These are phyloP conservation scores for Synanthedon andrenaeformis DNA, from an alignment of 2,888 invertebrate species.

Conservation along the genomic window DNA sequence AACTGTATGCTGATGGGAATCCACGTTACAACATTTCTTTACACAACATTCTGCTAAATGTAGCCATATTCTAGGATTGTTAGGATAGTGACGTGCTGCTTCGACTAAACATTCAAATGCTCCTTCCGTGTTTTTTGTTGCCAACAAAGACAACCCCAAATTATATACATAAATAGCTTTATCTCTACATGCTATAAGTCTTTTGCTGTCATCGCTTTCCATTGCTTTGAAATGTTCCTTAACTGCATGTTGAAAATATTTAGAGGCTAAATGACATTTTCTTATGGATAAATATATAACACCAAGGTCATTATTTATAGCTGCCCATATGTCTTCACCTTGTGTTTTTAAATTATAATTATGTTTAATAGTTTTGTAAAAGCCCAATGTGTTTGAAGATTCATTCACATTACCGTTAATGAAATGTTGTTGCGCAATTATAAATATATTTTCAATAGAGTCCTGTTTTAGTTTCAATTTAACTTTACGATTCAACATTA, in stretches of 20 bases:
- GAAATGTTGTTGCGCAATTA: constrained; percentile 57
- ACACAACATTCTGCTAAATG: constrained; percentile 94
- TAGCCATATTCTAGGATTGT: constrained; percentile 92
- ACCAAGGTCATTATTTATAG: constrained; percentile 84
- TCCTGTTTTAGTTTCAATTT: constrained; percentile 43
- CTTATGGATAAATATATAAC: constrained; percentile 84
- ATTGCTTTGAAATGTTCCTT: constrained; percentile 74
- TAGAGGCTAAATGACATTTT: constrained; percentile 83
- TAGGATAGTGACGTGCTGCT: constrained; percentile 86
- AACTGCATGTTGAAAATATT: constrained; percentile 83
- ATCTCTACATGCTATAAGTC: constrained; percentile 51
- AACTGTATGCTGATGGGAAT: constrained; percentile 51
- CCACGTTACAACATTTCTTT: constrained; percentile 73
- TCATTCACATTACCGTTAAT: constrained; percentile 55
- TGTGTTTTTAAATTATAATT: constrained; percentile 51
- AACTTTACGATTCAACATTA: constrained; percentile 40
- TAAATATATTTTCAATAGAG: constrained; percentile 55
- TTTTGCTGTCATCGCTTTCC: constrained; percentile 52
- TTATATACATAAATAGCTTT: constrained; percentile 82
- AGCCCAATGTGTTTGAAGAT: constrained; percentile 44
- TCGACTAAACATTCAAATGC: constrained; percentile 94
- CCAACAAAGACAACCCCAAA: constrained; percentile 84
- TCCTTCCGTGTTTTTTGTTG: constrained; percentile 81
- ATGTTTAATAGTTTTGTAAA: constrained; percentile 45
- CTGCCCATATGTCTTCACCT: constrained; percentile 64